Base-by-base conservation (phyloP, 2,888 invertebrate species). In the Bembecia ichneumoniformis region DNA sequence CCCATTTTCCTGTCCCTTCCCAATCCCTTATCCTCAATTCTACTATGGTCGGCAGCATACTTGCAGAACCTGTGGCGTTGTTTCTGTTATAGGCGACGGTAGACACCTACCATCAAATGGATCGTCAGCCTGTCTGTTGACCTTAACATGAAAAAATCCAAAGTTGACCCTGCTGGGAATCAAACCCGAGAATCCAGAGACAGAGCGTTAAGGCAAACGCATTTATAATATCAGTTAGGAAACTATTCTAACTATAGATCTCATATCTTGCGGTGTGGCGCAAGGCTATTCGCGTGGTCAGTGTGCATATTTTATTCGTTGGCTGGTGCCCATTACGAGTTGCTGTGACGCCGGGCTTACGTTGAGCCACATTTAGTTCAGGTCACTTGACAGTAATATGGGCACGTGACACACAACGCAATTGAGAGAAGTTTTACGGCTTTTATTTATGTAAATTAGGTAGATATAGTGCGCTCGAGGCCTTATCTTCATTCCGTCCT, bases 231-330 rank as follows among this genome's bases (percentile, higher is more conserved):
- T 58, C 51, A 47, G 36, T 47, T 28, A 50, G 51, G 58, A n/a
- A n/a, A n/a, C n/a, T n/a, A n/a, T n/a, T 51, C 35, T 11, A 11
- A 11, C 35, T 35, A 9, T 11, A 35, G 9, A 13, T 40, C 40
- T 40, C 40, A 40, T 40, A 40, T n/a, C 40, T 40, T 14, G 13
- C 11, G 13, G 13, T 40, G 40, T n/a, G 14, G 5, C 40, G 11
- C 40, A n/a, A 40, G 13, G 13, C 14, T 40, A 13, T 5, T 40
- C 10, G 7, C 40, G 14, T 40, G 40, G 66, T 65, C 71, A 68
- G 63, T 60, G 60, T 58, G 64, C 62, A 69, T 74, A 76, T 77
- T n/a, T 79, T 78, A 79, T 77, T 66, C 66, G 57, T 52, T 53
- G 58, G 58, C 67, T 63, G 70, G 69, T 58, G 62, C 52, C 72